These are phyloP conservation scores for Reinhardtius hippoglossoides DNA, from an alignment of 2,113 vertebrate species.

Conservation along the genomic window DNA sequence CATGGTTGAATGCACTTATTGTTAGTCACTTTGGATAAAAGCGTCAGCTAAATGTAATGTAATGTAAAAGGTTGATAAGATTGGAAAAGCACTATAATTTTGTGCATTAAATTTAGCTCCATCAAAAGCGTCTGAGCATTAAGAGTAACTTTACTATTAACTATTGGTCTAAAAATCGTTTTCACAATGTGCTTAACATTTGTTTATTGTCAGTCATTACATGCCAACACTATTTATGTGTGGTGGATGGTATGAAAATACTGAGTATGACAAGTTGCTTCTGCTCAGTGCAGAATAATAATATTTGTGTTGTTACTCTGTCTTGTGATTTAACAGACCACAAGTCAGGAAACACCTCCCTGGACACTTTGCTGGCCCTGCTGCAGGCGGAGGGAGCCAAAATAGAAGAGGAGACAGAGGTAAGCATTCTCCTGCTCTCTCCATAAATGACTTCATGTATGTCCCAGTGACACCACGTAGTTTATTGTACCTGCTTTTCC, in stretches of 20 bases:
- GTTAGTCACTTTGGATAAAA: too few species aligned
- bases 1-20: too few species aligned
- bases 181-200: neutral
- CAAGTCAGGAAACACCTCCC: conserved; percentile 87
- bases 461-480: neutral
- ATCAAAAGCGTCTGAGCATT: neutral
- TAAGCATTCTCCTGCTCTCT: conserved; percentile 64
- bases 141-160: neutral
- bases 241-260: neutral
- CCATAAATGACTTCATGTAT: neutral
- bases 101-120: neutral
- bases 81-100: too few species aligned
- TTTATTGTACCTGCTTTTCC: conserved; percentile 15
- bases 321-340: conserved; percentile 83
- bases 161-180: neutral
- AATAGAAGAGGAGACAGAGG: conserved; percentile 98
- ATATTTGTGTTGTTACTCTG: neutral
- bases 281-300: conserved; percentile 1
- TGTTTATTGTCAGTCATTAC: neutral
- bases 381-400: conserved; percentile 97
- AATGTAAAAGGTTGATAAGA: too few species aligned
- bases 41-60: too few species aligned
- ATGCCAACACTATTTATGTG: conserved; percentile 1
- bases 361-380: conserved; percentile 93
- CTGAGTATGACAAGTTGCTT: neutral